A percentile compares a stretch with the other conserved stretches of the same genome.
These are phyloP conservation scores for Tiliqua scincoides DNA, from an alignment of 2,113 vertebrate genomes.

Conservation along the genomic window DNA sequence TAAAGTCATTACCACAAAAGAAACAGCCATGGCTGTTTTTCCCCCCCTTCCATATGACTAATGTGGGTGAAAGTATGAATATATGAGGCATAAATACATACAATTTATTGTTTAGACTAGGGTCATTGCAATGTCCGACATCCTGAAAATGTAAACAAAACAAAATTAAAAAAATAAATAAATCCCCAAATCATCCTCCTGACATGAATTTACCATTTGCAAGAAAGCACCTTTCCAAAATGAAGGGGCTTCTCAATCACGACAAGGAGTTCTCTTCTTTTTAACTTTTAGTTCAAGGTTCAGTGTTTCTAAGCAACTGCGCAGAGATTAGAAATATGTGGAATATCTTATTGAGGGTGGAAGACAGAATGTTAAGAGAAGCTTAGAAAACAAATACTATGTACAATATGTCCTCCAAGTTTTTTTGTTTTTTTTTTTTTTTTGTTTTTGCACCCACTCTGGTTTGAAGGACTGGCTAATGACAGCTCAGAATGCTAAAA, in stretches of 20 bases:
- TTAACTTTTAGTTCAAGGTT: constrained; percentile 26
- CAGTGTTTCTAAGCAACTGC: constrained; percentile 43
- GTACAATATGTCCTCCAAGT: background rate
- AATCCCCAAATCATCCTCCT: background rate
- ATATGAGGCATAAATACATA: constrained; percentile 1
- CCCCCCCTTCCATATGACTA: background rate
- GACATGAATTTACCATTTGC: background rate
- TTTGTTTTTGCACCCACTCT: constrained; percentile 1
- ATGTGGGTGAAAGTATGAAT: background rate
- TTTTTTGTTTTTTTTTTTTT: too few species aligned
- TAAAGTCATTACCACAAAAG: background rate
- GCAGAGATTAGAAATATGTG: constrained; percentile 22
- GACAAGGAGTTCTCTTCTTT: background rate
- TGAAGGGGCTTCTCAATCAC: background rate
- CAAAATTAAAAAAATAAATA: background rate
- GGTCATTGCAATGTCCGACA: background rate
- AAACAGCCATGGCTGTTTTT: constrained; percentile 5
- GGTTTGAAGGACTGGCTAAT: background rate
- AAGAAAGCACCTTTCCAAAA: background rate
- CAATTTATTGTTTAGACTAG: background rate
- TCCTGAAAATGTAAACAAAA: background rate
- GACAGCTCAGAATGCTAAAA: background rate
- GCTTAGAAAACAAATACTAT: background rate
- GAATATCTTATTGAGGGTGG: constrained; percentile 10
- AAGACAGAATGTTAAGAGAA: background rate